phyloP scores from a whole-genome alignment of 2,797 vertebrate genomes.

The Pangasius mekongensis region DNA sequence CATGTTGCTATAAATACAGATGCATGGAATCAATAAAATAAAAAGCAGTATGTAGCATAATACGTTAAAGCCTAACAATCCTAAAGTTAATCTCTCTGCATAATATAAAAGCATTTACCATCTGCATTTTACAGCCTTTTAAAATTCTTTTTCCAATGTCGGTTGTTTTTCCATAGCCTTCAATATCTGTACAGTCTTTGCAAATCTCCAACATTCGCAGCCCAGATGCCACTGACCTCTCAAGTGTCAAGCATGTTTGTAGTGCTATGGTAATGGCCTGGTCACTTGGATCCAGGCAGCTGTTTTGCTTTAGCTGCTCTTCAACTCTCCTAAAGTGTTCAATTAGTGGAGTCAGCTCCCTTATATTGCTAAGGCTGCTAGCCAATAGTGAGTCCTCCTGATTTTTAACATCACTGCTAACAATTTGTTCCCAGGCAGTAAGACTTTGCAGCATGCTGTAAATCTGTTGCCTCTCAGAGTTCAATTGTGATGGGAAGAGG shows the following conservation, averaged over 20 bases:
- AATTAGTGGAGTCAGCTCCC: constrained; percentile 60
- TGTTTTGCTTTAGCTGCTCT: constrained; percentile 67
- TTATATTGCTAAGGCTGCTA: constrained; percentile 47
- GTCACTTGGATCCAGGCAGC: constrained; percentile 72
- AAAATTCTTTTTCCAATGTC: constrained; percentile 67
- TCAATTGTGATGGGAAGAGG: constrained; percentile 66
- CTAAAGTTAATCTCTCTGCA: not conserved
- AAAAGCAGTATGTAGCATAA: not conserved
- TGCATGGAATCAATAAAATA: not conserved
- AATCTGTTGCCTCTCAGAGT: constrained; percentile 68
- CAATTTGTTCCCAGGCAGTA: constrained; percentile 66
- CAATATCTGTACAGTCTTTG: constrained; percentile 55
- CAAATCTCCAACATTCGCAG: constrained; percentile 71
- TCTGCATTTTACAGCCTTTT: constrained; percentile 70
- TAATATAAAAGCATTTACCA: constrained; percentile 63
- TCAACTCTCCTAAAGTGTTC: constrained; percentile 61
- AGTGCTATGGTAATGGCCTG: constrained; percentile 74
- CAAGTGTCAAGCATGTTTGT: constrained; percentile 74
- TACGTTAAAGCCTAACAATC: not conserved
- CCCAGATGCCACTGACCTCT: constrained; percentile 76
- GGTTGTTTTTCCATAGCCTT: constrained; percentile 64
- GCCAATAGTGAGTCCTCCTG: constrained; percentile 65
- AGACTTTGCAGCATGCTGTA: constrained; percentile 58
- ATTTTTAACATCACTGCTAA: constrained; percentile 62
- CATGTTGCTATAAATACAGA: not conserved